A percentile compares a stretch with the other conserved stretches of the same genome.
Conservation (phyloP, 1,140 invertebrate genomes). For the Caenorhabditis elegans region WBcel235 BX284604.4:1679501-1680000, state of each 20-base stretch:
- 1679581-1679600: too few relatives aligned
- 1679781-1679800: not conserved
- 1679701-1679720: conserved; percentile 61
- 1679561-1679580: too few relatives aligned
- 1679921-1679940: conserved; percentile 63
- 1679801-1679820: conserved; percentile 47
- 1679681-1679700: conserved; percentile 60
- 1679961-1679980: too few relatives aligned
- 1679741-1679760: conserved; percentile 56
- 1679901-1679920: conserved; percentile 63
- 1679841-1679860: conserved; percentile 57
- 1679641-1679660: too few relatives aligned
- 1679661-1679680: too few relatives aligned
- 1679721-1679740: conserved; percentile 57
- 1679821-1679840: conserved; percentile 38
- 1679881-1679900: conserved; percentile 62
- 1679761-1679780: not conserved
- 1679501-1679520: too few relatives aligned
- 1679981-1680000: conserved; percentile 53
- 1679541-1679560: too few relatives aligned
- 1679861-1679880: conserved; percentile 60
- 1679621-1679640: too few relatives aligned
- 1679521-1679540: too few relatives aligned
- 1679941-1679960: conserved; percentile 47
- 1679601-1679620: too few relatives aligned